phyloP scores from a whole-genome alignment of 2,113 vertebrate genomes.

The Acanthochromis polyacanthus region DNA sequence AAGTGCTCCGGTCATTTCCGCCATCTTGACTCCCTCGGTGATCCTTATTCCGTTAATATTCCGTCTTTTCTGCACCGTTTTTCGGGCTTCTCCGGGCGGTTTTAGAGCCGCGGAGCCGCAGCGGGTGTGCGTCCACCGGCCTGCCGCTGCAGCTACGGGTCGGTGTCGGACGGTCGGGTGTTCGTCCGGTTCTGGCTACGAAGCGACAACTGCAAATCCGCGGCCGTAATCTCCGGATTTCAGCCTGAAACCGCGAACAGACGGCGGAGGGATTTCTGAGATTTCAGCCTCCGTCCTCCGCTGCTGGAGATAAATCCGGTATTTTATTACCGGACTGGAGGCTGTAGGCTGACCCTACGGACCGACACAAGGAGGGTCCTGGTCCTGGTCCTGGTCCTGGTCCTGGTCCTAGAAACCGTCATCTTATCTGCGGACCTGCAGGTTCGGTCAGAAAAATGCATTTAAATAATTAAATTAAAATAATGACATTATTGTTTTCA shows the following conservation, averaged over 20 bases:
- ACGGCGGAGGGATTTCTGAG: constrained; percentile 43
- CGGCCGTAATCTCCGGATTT: constrained; percentile 62
- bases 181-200: neutral
- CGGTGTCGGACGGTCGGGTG: neutral
- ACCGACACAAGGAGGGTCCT: too few relatives aligned
- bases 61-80: neutral
- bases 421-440: too few relatives aligned
- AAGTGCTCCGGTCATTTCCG: neutral
- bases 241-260: constrained; percentile 12
- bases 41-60: constrained; percentile 41
- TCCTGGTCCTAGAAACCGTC: too few relatives aligned
- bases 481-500: too few relatives aligned
- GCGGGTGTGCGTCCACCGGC: neutral
- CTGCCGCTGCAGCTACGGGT: neutral
- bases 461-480: too few relatives aligned
- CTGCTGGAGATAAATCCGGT: neutral
- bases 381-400: too few relatives aligned
- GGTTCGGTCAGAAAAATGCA: too few relatives aligned
- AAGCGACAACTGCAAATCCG: constrained; percentile 19
- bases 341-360: too few relatives aligned
- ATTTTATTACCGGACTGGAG: neutral
- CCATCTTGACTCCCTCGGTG: neutral
- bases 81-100: neutral
- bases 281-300: neutral
- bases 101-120: neutral